Evolutionary conservation across 2,888 invertebrate genomes (phyloP).

Genomic region (Syrphus vitripennis): DNA sequence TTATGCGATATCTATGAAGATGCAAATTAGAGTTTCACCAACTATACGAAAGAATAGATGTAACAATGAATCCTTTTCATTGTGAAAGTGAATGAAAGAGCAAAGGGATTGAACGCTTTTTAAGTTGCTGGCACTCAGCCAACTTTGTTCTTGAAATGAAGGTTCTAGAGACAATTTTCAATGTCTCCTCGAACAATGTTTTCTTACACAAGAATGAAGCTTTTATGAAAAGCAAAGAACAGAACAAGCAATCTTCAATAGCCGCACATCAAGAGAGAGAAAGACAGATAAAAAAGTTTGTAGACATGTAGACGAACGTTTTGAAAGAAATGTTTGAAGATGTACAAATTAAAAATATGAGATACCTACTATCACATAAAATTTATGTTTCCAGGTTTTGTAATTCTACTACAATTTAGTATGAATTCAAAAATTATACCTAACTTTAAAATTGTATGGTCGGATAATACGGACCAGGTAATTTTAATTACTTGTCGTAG

Average conservation of each 20-base stretch:
- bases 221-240: not conserved
- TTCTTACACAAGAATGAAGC: not conserved
- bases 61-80: not conserved
- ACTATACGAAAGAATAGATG: not conserved
- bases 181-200: not conserved
- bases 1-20: not conserved
- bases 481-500: no score
- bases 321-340: not conserved
- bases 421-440: no score
- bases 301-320: not conserved
- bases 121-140: constrained; percentile 38
- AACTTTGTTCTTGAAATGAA: constrained; percentile 29
- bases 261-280: not conserved
- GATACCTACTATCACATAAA: no score
- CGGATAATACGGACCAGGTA: no score
- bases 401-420: no score
- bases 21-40: constrained; percentile 6
- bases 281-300: no score
- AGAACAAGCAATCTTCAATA: not conserved
- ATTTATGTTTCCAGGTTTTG: not conserved
- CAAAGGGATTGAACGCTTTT: constrained; percentile 8
- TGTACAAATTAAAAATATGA: not conserved
- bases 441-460: no score
- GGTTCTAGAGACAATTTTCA: constrained; percentile 34
- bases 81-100: not conserved